phyloP scores from a whole-genome alignment of 2,888 invertebrate genomes.

The Metalampra italica region DNA sequence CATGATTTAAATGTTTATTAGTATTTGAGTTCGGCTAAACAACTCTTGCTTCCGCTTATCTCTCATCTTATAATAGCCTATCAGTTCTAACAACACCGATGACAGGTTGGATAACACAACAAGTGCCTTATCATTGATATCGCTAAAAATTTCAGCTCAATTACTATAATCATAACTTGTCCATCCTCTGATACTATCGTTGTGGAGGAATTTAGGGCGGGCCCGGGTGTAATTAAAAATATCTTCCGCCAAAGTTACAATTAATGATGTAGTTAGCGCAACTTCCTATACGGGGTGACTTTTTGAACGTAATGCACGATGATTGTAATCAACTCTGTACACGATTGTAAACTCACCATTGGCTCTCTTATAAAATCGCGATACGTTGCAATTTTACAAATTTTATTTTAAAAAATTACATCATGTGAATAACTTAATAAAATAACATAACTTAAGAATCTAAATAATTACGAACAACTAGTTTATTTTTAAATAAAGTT shows the following conservation, averaged over 20 bases:
- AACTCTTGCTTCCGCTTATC: not conserved
- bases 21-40: not conserved
- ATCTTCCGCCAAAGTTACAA: constrained; percentile 32
- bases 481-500: no score
- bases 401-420: no score
- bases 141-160: constrained; percentile 31
- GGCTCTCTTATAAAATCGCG: no score
- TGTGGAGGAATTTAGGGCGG: constrained; percentile 43
- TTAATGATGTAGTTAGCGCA: no score
- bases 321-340: no score
- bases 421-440: no score
- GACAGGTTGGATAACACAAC: constrained; percentile 22
- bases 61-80: constrained; percentile 10
- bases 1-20: not conserved
- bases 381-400: no score
- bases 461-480: no score
- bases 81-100: constrained; percentile 18
- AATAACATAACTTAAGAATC: no score
- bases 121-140: constrained; percentile 27
- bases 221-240: constrained; percentile 40
- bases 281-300: no score
- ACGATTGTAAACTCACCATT: no score
- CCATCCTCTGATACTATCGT: constrained; percentile 30
- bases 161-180: constrained; percentile 27
- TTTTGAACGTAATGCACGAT: no score